Percentiles rank a stretch among this genome's conserved stretches.
Evolutionary conservation across 2,113 vertebrate species (phyloP).

Genomic region (Pituophis catenifer): DNA sequence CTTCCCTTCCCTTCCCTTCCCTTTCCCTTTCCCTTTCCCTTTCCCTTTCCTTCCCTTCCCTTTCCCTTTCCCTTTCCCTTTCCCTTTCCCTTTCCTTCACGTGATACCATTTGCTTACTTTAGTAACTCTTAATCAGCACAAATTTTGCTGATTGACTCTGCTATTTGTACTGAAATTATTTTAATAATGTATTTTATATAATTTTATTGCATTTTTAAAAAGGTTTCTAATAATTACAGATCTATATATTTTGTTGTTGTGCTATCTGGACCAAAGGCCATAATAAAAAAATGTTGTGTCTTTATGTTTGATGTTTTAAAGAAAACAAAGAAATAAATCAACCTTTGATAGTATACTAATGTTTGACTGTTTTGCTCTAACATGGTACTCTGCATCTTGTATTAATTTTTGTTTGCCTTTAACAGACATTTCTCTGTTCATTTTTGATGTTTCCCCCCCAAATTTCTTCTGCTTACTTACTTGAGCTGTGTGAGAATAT

Average conservation of each 20-base stretch:
- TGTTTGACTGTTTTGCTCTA: neutral
- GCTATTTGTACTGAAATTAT: neutral
- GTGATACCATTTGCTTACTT: neutral
- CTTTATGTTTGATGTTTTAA: neutral
- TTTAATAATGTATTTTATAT: neutral
- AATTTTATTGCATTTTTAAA: neutral
- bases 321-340: neutral
- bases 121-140: neutral
- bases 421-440: neutral
- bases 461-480: neutral
- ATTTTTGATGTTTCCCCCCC: neutral
- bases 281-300: neutral
- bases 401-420: neutral
- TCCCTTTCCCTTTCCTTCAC: neutral
- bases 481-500: neutral
- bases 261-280: neutral
- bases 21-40: too few species aligned
- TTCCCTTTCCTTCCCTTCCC: too few species aligned
- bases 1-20: too few species aligned
- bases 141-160: neutral
- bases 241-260: neutral
- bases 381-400: neutral
- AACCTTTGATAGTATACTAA: neutral
- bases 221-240: neutral
- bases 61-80: too few species aligned